These are phyloP conservation scores for Egretta garzetta DNA, from an alignment of 2,113 vertebrate genomes.

Conservation along the genomic window DNA sequence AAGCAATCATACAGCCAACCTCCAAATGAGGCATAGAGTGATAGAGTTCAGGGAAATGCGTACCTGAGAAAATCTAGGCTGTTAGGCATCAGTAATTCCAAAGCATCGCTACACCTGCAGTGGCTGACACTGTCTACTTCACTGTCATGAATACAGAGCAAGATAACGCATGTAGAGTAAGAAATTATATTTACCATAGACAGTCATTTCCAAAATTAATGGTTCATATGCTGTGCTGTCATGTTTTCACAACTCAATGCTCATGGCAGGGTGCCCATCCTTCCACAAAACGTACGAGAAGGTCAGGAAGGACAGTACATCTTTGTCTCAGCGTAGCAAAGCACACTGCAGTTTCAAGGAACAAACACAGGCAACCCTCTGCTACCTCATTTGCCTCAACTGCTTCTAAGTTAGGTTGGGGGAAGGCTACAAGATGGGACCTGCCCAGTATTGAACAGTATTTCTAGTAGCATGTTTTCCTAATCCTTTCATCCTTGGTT, in stretches of 20 bases:
- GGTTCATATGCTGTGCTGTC: not conserved
- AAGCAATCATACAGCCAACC: not conserved
- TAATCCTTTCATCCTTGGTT: constrained; percentile 20
- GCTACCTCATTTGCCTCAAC: not conserved
- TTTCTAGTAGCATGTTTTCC: not conserved
- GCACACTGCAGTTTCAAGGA: not conserved
- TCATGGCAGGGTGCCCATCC: not conserved
- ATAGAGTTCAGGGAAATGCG: not conserved
- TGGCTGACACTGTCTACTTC: not conserved
- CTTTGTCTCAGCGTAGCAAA: not conserved
- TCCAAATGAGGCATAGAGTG: not conserved
- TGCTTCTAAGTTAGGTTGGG: not conserved
- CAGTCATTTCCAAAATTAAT: constrained; percentile 10
- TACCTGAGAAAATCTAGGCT: not conserved
- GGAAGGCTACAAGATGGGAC: not conserved
- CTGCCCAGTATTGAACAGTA: not conserved
- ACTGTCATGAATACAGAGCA: not conserved
- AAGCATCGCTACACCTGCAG: not conserved
- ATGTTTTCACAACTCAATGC: not conserved
- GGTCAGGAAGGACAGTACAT: not conserved
- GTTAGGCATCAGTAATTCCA: not conserved
- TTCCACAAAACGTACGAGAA: not conserved
- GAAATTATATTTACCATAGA: not conserved
- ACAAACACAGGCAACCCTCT: not conserved
- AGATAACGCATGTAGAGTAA: not conserved